A percentile compares a stretch with the other conserved stretches of the same genome.
phyloP scores from a whole-genome alignment of 30 jellyfish, hydroid and myxozoan genomes.

The Cassiopea andromeda region DNA sequence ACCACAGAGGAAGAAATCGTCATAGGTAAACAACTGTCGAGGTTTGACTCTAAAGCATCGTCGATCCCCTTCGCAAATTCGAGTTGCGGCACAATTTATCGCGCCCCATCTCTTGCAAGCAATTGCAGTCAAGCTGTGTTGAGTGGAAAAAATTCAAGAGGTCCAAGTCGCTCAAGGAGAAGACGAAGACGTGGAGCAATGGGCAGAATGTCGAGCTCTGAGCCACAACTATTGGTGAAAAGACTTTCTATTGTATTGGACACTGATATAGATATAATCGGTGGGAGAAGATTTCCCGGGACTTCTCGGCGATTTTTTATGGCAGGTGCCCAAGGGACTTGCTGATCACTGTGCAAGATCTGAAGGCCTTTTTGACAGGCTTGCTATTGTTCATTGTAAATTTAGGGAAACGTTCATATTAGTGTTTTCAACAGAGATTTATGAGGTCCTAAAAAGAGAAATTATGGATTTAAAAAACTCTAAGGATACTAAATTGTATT shows the following conservation, averaged over 20 bases:
- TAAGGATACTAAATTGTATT: too few species aligned
- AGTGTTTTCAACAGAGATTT: too few species aligned
- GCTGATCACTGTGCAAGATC: background rate
- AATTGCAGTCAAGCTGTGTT: conserved; percentile 53
- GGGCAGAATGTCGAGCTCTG: conserved; percentile 78
- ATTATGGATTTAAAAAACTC: too few species aligned
- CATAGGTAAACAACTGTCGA: conserved; percentile 61
- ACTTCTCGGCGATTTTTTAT: conserved; percentile 61
- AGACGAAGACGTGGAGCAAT: conserved; percentile 67
- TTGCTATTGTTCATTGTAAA: too few species aligned
- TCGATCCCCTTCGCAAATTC: conserved; percentile 83
- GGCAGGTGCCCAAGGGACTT: conserved; percentile 73
- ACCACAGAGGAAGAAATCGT: conserved; percentile 60
- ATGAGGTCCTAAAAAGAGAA: too few species aligned
- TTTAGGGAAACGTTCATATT: too few species aligned
- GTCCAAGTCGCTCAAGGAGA: conserved; percentile 63
- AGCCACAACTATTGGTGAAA: conserved; percentile 73
- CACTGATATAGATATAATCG: conserved; percentile 70
- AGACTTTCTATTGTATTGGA: conserved; percentile 75
- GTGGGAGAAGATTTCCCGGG: conserved; percentile 70
- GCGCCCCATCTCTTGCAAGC: conserved; percentile 80
- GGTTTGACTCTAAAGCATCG: conserved; percentile 80
- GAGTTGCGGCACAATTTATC: conserved; percentile 75
- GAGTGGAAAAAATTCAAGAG: conserved; percentile 57
- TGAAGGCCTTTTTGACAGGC: background rate